A percentile compares a stretch with the other conserved stretches of the same genome.
Evolutionary conservation across 2,113 vertebrate species (phyloP).

Genomic region (Hyla sarda): DNA sequence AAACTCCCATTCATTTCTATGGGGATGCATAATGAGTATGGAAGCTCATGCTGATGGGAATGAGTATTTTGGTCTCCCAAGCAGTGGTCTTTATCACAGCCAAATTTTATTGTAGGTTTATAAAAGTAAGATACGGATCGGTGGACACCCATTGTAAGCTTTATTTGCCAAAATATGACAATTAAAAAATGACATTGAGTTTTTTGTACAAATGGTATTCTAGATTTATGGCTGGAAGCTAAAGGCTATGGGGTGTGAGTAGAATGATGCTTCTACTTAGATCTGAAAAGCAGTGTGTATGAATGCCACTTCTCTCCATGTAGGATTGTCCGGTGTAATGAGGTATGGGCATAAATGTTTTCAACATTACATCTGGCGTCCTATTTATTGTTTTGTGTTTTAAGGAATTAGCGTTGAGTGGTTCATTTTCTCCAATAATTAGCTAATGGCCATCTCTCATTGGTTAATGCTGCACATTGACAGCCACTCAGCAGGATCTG

Average conservation of each 20-base stretch:
- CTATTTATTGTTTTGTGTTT: background rate
- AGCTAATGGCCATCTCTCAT: conserved; percentile 12
- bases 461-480: conserved; percentile 40
- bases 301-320: background rate
- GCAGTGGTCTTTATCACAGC: no score
- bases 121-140: no score
- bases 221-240: no score
- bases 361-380: background rate
- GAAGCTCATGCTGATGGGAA: no score
- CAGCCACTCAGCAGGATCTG: conserved; percentile 27
- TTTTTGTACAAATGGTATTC: background rate
- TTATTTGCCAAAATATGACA: background rate
- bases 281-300: background rate
- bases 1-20: no score
- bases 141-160: background rate
- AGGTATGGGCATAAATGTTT: background rate
- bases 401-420: background rate
- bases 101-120: background rate
- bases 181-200: background rate
- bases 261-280: background rate
- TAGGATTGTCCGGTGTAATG: background rate
- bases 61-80: no score
- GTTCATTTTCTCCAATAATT: conserved; percentile 7
- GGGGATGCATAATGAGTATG: no score
- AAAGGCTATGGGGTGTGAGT: background rate